Percentiles rank a stretch among this genome's conserved stretches.
Evolutionary conservation across 2,113 vertebrate genomes (phyloP).

Genomic region (Terrapene triunguis): DNA sequence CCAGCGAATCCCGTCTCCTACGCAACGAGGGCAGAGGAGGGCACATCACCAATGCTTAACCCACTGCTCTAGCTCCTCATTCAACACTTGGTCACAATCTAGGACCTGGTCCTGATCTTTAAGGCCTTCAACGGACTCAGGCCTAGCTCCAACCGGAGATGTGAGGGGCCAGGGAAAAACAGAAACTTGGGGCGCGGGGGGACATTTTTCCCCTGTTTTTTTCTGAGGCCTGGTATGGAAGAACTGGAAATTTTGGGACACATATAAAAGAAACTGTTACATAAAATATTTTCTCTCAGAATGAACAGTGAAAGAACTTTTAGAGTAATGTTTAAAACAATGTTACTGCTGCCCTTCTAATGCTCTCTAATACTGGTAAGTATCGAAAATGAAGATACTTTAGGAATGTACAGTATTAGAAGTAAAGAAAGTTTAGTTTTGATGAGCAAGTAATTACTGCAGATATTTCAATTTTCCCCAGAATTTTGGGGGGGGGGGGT

Average conservation of each 20-base stretch:
- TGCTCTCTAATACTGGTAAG: background rate
- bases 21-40: background rate
- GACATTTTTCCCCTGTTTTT: background rate
- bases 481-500: fast-evolving
- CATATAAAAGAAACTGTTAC: background rate
- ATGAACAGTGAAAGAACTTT: background rate
- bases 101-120: no score
- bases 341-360: background rate
- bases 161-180: no score
- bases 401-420: background rate
- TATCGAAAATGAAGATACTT: background rate
- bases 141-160: no score
- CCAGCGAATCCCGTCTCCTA: background rate
- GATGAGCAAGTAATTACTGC: background rate
- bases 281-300: background rate
- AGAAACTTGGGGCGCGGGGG: no score
- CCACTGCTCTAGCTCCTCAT: background rate
- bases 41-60: no score
- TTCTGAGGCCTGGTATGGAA: background rate
- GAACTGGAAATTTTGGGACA: background rate
- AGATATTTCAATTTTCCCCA: background rate
- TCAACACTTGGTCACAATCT: background rate
- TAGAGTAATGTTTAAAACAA: background rate
- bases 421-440: background rate
- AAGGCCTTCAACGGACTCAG: no score